Conservation (phyloP, 2,113 vertebrate species). For the Nibea albiflora region DNA sequence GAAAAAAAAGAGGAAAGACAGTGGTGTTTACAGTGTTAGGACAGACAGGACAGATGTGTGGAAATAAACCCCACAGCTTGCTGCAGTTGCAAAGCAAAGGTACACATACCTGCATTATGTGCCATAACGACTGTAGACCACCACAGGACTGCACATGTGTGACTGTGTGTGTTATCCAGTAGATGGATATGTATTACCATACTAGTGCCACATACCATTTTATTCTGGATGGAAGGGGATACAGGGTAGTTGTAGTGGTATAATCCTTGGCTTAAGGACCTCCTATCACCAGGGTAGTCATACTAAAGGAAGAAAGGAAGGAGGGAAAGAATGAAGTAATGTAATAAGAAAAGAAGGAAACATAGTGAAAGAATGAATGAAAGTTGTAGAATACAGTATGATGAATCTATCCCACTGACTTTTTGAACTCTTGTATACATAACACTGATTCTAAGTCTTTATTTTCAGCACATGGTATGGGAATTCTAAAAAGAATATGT, state of each 20-base stretch:
- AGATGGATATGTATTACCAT: background rate
- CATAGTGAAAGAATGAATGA: conserved; percentile 23
- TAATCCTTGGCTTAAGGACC: conserved; percentile 88
- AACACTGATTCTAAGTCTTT: background rate
- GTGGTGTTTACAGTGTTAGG: background rate
- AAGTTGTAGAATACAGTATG: conserved; percentile 9
- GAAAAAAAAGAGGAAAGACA: background rate
- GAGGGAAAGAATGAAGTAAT: background rate
- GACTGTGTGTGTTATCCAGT: background rate
- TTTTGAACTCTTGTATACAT: background rate
- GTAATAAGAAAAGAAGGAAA: conserved; percentile 7
- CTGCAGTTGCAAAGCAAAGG: conserved; percentile 7
- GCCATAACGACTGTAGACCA: background rate
- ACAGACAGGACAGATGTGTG: background rate
- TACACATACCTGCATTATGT: background rate
- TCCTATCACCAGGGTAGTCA: conserved; percentile 92
- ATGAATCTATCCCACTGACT: background rate
- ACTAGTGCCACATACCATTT: conserved; percentile 89
- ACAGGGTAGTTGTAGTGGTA: conserved; percentile 92
- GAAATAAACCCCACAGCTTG: background rate
- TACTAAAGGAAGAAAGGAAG: conserved; percentile 84
- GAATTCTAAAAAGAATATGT: background rate
- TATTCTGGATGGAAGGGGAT: conserved; percentile 92
- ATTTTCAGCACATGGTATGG: background rate
- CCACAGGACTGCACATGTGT: conserved; percentile 4